Conservation (phyloP, 2,113 vertebrate genomes). For the Vireo altiloquus region DNA sequence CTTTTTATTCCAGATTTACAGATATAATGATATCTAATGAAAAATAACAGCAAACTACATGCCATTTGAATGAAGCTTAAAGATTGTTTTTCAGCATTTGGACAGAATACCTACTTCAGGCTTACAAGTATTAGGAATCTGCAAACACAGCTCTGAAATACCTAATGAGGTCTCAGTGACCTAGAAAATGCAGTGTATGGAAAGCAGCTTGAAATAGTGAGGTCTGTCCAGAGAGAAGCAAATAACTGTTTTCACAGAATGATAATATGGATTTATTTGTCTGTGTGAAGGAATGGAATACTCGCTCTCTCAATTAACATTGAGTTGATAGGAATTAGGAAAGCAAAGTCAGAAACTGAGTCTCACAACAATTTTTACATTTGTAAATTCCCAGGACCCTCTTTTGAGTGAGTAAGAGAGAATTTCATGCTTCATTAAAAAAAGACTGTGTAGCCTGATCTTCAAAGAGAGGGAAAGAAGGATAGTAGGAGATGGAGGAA, state of each 20-base stretch:
- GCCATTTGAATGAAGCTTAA: constrained; percentile 25
- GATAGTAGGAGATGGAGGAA: background rate
- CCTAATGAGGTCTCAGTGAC: constrained; percentile 53
- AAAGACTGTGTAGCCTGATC: background rate
- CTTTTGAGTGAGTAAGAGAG: background rate
- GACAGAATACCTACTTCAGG: constrained; percentile 36
- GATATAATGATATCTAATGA: constrained; percentile 8
- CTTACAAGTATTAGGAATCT: constrained; percentile 46
- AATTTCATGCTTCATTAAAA: background rate
- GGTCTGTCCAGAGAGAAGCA: background rate
- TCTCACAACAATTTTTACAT: background rate
- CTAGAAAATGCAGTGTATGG: constrained; percentile 44
- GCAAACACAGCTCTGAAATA: constrained; percentile 52
- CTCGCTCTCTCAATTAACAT: background rate
- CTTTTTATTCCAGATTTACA: constrained; percentile 4
- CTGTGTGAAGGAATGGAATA: background rate
- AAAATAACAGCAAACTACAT: constrained; percentile 18
- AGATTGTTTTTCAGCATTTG: constrained; percentile 19
- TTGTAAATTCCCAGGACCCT: background rate
- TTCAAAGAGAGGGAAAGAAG: background rate
- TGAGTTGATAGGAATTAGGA: background rate
- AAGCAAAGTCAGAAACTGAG: background rate
- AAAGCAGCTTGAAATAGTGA: constrained; percentile 3
- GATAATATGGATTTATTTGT: background rate
- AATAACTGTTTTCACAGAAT: background rate